Evolutionary conservation across 2,113 vertebrate species (phyloP).

Genomic region (Hippocampus zosterae): DNA sequence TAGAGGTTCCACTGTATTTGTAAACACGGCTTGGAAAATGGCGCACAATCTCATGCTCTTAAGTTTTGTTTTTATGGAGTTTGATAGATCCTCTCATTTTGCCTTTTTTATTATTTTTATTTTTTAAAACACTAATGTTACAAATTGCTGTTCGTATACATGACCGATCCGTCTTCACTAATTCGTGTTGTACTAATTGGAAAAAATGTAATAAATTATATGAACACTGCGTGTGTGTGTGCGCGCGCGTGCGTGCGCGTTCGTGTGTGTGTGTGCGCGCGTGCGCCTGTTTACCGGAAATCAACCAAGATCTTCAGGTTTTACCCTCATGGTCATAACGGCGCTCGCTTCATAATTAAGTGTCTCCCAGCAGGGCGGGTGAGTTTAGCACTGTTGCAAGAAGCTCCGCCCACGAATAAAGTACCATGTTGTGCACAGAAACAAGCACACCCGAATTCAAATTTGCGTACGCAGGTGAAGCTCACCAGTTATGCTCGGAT

Average conservation of each 20-base stretch:
- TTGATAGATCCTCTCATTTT: neutral
- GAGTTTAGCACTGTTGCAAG: too few relatives aligned
- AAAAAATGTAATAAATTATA: constrained; percentile 41
- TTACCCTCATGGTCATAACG: too few relatives aligned
- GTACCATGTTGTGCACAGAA: too few relatives aligned
- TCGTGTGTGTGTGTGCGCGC: neutral
- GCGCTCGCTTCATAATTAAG: too few relatives aligned
- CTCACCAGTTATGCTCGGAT: too few relatives aligned
- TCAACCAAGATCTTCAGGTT: too few relatives aligned
- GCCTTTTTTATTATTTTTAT: neutral
- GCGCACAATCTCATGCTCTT: constrained; percentile 1
- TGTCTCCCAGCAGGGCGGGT: too few relatives aligned
- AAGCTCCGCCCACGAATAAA: too few relatives aligned
- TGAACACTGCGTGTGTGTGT: constrained; percentile 17
- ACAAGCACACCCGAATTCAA: too few relatives aligned
- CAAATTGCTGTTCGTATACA: neutral
- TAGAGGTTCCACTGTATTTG: constrained; percentile 7
- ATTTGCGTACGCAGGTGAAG: too few relatives aligned
- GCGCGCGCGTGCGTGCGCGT: neutral
- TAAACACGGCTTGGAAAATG: constrained; percentile 22
- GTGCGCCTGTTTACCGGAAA: too few relatives aligned
- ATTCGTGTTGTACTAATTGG: constrained; percentile 24
- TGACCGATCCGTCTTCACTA: neutral
- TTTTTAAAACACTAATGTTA: constrained; percentile 16
- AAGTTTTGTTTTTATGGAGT: neutral